These are phyloP conservation scores for Bovichtus variegatus DNA, from an alignment of 2,797 vertebrate genomes.

Conservation along the genomic window DNA sequence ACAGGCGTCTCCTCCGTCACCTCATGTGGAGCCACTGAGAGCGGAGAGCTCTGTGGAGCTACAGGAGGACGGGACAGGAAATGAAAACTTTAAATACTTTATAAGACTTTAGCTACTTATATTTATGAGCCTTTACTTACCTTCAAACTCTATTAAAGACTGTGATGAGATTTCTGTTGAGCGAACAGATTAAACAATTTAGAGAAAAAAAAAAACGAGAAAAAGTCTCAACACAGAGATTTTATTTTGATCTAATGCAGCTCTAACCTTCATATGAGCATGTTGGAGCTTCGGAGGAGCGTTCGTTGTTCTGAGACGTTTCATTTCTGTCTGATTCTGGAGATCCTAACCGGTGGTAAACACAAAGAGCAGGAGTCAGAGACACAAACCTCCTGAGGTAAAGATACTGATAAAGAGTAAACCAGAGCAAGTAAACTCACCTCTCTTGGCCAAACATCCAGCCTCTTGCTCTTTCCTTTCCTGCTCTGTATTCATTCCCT, in stretches of 20 bases:
- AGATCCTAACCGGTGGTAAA: slow-evolving; percentile 30
- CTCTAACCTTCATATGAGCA: slow-evolving; percentile 56
- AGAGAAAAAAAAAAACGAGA: slow-evolving; percentile 9
- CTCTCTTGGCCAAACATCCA: slow-evolving; percentile 39
- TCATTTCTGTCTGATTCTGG: slow-evolving; percentile 44
- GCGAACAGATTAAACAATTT: slow-evolving; percentile 3
- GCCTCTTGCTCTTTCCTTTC: slow-evolving; percentile 45
- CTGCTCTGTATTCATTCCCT: slow-evolving; percentile 41
- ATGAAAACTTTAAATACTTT: neutral
- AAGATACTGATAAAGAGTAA: neutral
- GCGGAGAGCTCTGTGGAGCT: slow-evolving; percentile 22
- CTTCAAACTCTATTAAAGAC: slow-evolving; percentile 34
- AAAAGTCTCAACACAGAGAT: neutral
- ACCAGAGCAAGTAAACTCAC: slow-evolving; percentile 35
- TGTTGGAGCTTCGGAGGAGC: slow-evolving; percentile 26
- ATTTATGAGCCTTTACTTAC: neutral
- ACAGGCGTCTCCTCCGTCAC: slow-evolving; percentile 55
- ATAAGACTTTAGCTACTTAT: neutral
- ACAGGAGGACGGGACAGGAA: neutral
- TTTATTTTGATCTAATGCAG: neutral
- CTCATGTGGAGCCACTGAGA: slow-evolving; percentile 37
- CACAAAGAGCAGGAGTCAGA: neutral
- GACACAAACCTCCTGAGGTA: neutral
- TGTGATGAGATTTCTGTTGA: slow-evolving; percentile 30
- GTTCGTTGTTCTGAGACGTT: slow-evolving; percentile 14